Evolutionary conservation across 2,797 vertebrate genomes (phyloP).

Genomic region (Enteromius anoplus): DNA sequence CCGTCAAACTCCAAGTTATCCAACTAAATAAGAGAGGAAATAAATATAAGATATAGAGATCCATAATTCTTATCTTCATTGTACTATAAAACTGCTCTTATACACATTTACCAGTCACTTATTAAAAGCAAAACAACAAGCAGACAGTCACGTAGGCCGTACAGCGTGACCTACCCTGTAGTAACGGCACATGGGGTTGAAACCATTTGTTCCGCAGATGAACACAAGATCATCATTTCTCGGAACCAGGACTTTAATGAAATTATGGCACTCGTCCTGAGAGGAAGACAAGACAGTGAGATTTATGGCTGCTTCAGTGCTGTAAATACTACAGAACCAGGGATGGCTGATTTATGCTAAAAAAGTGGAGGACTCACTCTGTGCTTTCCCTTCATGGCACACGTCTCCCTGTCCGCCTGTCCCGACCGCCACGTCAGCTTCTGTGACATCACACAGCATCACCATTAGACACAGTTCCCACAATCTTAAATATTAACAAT

Average conservation of each 20-base stretch:
- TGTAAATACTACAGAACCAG: slow-evolving; percentile 13
- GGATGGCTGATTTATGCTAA: neutral
- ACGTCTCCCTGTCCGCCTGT: slow-evolving; percentile 92
- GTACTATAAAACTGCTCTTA: slow-evolving; percentile 14
- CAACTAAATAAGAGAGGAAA: slow-evolving; percentile 81
- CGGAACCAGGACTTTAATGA: slow-evolving; percentile 98
- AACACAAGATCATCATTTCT: slow-evolving; percentile 97
- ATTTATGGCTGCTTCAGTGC: slow-evolving; percentile 17
- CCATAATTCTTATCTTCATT: slow-evolving; percentile 23
- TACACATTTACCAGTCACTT: slow-evolving; percentile 45
- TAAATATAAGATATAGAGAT: slow-evolving; percentile 54
- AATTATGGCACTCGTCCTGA: slow-evolving; percentile 99
- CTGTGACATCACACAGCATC: slow-evolving; percentile 73
- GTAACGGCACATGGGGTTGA: slow-evolving; percentile 98
- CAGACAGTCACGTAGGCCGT: slow-evolving; percentile 17
- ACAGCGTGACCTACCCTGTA: slow-evolving; percentile 85
- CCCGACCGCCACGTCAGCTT: slow-evolving; percentile 97
- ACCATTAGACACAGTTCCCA: slow-evolving; percentile 49
- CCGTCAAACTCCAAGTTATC: slow-evolving; percentile 98
- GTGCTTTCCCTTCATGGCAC: slow-evolving; percentile 98
- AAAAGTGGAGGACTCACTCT: slow-evolving; percentile 81
- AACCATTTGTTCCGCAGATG: slow-evolving; percentile 97
- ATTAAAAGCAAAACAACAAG: slow-evolving; percentile 28
- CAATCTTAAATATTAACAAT: slow-evolving; percentile 4
- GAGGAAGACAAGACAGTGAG: slow-evolving; percentile 57